Percentiles rank a stretch among this genome's conserved stretches.
Evolutionary conservation across 2,797 vertebrate genomes (phyloP).

Genomic region (Steatocranus sp.): DNA sequence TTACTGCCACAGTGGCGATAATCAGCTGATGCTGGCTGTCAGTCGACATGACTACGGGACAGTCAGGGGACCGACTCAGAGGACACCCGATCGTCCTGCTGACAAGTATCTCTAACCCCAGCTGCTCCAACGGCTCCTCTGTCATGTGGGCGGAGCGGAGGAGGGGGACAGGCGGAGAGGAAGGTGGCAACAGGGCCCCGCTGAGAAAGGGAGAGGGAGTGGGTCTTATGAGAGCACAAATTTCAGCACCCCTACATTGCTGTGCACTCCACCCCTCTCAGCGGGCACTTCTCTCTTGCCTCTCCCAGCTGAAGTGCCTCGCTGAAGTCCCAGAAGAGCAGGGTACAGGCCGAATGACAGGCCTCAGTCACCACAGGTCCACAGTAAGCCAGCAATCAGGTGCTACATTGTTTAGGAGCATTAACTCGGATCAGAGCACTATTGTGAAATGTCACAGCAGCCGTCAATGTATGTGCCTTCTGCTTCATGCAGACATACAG

Average conservation of each 20-base stretch:
- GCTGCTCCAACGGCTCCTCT: slow-evolving; percentile 63
- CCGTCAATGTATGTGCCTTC: background rate
- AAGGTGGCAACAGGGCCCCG: slow-evolving; percentile 68
- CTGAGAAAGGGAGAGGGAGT: slow-evolving; percentile 43
- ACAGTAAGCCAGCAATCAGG: slow-evolving; percentile 67
- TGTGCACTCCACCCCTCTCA: slow-evolving; percentile 15
- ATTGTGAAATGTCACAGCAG: slow-evolving; percentile 53
- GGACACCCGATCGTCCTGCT: slow-evolving; percentile 58
- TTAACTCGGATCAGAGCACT: slow-evolving; percentile 57
- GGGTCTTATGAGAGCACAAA: slow-evolving; percentile 35
- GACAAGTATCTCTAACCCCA: slow-evolving; percentile 71
- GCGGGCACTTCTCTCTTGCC: background rate
- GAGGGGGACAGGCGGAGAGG: background rate
- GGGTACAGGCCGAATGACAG: slow-evolving; percentile 5
- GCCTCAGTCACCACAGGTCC: slow-evolving; percentile 27
- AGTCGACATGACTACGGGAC: slow-evolving; percentile 50
- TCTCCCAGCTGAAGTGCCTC: slow-evolving; percentile 1
- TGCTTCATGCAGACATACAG: background rate
- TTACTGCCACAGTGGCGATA: slow-evolving; percentile 74
- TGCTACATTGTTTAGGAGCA: slow-evolving; percentile 64
- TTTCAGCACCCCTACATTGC: slow-evolving; percentile 53
- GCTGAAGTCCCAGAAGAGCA: slow-evolving; percentile 24
- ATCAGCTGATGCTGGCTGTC: slow-evolving; percentile 76
- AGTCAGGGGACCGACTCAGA: slow-evolving; percentile 60
- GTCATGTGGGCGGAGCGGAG: slow-evolving; percentile 41